Percentiles rank a stretch among this genome's conserved stretches.
These are phyloP conservation scores for Oreochromis niloticus DNA, from an alignment of 2,113 vertebrate species.

Conservation along the genomic window DNA sequence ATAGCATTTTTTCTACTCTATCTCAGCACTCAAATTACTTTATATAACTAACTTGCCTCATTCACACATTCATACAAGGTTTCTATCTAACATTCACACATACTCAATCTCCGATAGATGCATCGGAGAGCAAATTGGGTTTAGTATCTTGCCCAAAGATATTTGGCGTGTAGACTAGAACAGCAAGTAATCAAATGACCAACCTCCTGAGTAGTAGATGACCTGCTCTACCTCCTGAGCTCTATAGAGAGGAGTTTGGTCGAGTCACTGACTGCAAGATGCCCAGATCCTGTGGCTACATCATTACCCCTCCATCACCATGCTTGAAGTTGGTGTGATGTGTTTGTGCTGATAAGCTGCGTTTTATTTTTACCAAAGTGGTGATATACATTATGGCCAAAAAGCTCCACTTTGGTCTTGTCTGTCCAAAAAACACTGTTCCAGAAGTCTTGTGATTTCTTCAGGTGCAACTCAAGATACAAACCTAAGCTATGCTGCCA, in stretches of 20 bases:
- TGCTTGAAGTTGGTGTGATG: neutral
- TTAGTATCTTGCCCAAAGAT: neutral
- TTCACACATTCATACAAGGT: too few species aligned
- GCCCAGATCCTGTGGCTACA: neutral
- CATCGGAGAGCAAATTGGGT: neutral
- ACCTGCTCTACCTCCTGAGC: neutral
- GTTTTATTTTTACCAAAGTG: neutral
- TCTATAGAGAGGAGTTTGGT: neutral
- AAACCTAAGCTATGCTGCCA: neutral
- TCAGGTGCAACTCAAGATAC: neutral
- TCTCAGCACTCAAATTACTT: too few species aligned
- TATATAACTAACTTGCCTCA: too few species aligned
- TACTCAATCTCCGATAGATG: too few species aligned
- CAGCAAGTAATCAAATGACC: neutral
- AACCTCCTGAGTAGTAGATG: neutral
- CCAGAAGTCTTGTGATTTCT: neutral
- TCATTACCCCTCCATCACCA: neutral
- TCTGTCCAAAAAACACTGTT: neutral
- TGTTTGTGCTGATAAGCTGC: neutral
- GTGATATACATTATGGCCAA: neutral
- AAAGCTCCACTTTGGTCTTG: neutral
- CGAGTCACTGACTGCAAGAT: neutral
- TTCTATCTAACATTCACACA: too few species aligned
- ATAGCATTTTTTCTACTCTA: too few species aligned
- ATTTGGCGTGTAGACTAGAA: neutral